Conservation (phyloP, 2,797 vertebrate genomes). For the Notamacropus eugenii region DNA sequence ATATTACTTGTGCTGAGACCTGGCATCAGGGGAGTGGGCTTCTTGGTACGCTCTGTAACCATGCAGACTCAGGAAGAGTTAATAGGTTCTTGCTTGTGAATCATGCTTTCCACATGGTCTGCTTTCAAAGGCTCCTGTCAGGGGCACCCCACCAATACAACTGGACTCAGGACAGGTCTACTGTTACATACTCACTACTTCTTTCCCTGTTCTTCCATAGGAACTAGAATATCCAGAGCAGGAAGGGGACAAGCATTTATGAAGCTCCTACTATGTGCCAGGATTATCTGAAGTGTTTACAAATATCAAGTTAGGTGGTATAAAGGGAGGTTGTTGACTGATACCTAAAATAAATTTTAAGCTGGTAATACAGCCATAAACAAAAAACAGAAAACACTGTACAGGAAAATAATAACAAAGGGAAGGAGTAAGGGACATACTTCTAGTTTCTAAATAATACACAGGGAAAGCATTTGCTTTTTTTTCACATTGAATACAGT, state of each 20-base stretch:
- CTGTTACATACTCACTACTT: constrained; percentile 10
- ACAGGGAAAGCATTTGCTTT: constrained; percentile 49
- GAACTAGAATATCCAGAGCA: constrained; percentile 27
- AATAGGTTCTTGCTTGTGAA: not conserved
- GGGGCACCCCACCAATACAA: not conserved
- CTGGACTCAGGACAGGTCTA: not conserved
- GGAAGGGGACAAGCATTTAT: not conserved
- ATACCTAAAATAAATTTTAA: constrained; percentile 50
- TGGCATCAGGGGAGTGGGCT: constrained; percentile 29
- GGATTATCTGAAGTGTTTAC: not conserved
- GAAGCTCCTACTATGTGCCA: not conserved
- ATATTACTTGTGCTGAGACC: constrained; percentile 23
- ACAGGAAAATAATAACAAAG: constrained; percentile 48
- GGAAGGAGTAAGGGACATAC: not conserved
- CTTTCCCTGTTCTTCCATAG: constrained; percentile 48
- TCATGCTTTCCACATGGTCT: not conserved
- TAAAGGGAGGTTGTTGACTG: constrained; percentile 5
- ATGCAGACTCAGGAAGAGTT: not conserved
- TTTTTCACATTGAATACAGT: constrained; percentile 33
- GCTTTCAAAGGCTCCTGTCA: not conserved
- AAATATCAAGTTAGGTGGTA: not conserved
- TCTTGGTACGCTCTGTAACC: not conserved
- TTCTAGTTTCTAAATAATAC: constrained; percentile 57
- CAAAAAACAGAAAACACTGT: constrained; percentile 40
- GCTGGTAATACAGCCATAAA: constrained; percentile 21